Conservation (phyloP, 2,888 invertebrate genomes). For the Metalampra italica region DNA sequence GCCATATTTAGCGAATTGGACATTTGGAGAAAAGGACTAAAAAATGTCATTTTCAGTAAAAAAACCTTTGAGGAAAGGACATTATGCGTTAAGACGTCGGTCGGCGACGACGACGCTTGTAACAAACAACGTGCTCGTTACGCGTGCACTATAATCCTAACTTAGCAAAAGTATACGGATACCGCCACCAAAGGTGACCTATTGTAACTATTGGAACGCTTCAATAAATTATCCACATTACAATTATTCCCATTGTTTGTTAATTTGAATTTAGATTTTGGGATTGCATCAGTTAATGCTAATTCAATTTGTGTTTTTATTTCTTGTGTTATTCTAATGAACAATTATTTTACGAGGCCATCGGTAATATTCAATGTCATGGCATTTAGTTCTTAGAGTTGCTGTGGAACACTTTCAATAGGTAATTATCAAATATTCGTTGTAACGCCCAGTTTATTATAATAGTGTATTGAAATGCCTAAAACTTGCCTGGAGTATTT, state of each 20-base stretch:
- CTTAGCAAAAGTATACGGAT: constrained; percentile 68
- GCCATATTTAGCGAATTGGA: no score
- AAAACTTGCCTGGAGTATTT: constrained; percentile 64
- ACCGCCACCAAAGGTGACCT: constrained; percentile 62
- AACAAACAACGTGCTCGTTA: constrained; percentile 41
- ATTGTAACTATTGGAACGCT: constrained; percentile 44
- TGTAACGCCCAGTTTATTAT: constrained; percentile 17
- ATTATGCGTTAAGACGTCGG: no score
- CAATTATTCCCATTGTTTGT: constrained; percentile 19
- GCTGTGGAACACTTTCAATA: constrained; percentile 16
- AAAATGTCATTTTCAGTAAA: no score
- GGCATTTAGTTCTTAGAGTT: constrained; percentile 35
- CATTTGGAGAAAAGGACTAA: no score
- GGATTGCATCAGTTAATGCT: constrained; percentile 35
- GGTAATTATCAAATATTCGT: constrained; percentile 22
- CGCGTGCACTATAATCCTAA: constrained; percentile 54
- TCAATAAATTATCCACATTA: constrained; percentile 23
- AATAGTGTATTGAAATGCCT: constrained; percentile 51
- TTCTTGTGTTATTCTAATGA: constrained; percentile 38
- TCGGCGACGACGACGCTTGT: constrained; percentile 28
- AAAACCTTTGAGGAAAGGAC: no score
- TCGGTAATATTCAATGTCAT: constrained; percentile 56
- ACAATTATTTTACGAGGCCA: constrained; percentile 31
- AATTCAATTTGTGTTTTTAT: constrained; percentile 41
- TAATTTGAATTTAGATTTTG: constrained; percentile 33